Evolutionary conservation across 2,797 vertebrate species (phyloP).

Genomic region (Muscicapa comitata): DNA sequence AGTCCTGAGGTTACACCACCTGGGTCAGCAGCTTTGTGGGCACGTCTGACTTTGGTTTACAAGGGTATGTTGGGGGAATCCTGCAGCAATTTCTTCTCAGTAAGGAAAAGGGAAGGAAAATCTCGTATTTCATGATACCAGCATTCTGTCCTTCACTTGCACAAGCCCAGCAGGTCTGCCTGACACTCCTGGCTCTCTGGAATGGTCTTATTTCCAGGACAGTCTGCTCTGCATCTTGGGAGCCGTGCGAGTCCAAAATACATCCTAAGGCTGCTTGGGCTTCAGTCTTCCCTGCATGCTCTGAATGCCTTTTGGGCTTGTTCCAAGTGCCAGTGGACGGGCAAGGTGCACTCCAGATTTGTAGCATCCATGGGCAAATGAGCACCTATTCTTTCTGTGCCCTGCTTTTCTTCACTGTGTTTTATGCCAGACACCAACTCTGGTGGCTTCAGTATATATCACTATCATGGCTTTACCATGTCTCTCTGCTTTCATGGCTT

Average conservation of each 20-base stretch:
- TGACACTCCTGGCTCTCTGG: background rate
- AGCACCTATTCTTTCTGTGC: background rate
- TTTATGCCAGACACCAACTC: background rate
- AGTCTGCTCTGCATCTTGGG: background rate
- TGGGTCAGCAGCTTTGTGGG: background rate
- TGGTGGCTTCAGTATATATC: background rate
- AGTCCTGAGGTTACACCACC: background rate
- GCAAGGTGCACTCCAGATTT: background rate
- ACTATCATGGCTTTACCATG: background rate
- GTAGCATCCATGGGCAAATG: background rate
- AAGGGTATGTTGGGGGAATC: background rate
- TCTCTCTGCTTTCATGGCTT: background rate
- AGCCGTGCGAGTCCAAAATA: background rate
- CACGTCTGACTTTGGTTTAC: background rate
- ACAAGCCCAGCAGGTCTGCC: background rate
- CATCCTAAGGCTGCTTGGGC: background rate
- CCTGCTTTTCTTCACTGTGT: background rate
- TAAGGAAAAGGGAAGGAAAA: background rate
- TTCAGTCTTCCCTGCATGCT: background rate
- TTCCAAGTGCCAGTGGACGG: fast-evolving
- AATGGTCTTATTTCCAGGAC: background rate
- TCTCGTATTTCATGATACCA: background rate
- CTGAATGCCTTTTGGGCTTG: background rate
- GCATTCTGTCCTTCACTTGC: background rate
- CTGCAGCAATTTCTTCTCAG: background rate